Evolutionary conservation across 2,113 vertebrate species (phyloP).

Genomic region (Ellobius talpinus): DNA sequence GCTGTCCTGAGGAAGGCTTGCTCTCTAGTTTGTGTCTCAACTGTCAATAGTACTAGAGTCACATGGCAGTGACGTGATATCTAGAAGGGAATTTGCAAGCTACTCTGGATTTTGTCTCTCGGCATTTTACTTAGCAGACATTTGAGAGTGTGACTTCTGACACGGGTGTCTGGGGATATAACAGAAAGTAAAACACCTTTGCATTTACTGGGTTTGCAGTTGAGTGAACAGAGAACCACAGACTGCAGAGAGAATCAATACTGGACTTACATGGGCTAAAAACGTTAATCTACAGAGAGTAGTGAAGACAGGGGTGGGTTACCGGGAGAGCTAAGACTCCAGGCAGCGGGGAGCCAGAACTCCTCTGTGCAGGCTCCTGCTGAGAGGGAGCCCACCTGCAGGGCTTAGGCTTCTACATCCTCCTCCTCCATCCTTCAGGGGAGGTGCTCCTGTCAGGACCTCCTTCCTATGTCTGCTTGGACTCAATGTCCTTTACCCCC

Average conservation of each 20-base stretch:
- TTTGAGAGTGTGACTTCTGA: not conserved
- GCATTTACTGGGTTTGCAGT: not conserved
- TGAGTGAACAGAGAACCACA: not conserved
- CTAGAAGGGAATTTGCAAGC: slow-evolving; percentile 48
- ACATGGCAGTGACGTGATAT: not conserved
- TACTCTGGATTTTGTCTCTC: not conserved
- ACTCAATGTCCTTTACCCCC: not conserved
- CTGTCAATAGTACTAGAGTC: not conserved
- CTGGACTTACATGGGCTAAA: slow-evolving; percentile 4
- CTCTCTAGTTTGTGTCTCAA: slow-evolving; percentile 24
- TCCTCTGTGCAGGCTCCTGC: not conserved
- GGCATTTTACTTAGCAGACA: slow-evolving; percentile 37
- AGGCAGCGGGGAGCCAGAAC: not conserved
- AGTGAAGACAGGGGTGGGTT: not conserved
- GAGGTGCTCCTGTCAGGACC: not conserved
- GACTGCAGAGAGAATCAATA: not conserved
- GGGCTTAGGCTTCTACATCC: not conserved
- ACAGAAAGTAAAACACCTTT: slow-evolving; percentile 28
- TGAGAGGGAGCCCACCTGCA: accelerated
- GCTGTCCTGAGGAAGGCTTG: not conserved
- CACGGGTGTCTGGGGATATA: not conserved
- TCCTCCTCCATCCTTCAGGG: not conserved
- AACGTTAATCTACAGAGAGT: not conserved
- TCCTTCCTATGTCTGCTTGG: not conserved
- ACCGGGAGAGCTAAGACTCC: not conserved